A percentile compares a stretch with the other conserved stretches of the same genome.
Evolutionary conservation across 2,888 invertebrate genomes (phyloP).

Genomic region (Xylota segnis): DNA sequence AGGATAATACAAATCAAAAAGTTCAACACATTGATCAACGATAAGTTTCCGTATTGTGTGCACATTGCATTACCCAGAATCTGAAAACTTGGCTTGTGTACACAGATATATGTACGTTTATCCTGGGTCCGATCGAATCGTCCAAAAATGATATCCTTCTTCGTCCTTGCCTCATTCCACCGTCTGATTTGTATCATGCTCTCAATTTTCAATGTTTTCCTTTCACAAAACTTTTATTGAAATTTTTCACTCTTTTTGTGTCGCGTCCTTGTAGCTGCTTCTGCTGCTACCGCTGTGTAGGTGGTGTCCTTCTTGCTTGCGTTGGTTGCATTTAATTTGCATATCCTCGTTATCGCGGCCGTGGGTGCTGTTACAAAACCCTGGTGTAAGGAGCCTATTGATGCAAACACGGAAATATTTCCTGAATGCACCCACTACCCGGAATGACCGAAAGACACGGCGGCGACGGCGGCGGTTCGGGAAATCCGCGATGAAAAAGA

Average conservation of each 20-base stretch:
- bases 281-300: no score
- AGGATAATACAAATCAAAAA: slow-evolving; percentile 74
- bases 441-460: slow-evolving; percentile 34
- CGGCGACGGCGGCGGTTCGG: no score
- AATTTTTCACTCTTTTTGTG: slow-evolving; percentile 39
- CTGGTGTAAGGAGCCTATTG: slow-evolving; percentile 33
- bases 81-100: slow-evolving; percentile 16
- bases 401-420: slow-evolving; percentile 63
- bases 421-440: slow-evolving; percentile 26
- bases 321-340: slow-evolving; percentile 69
- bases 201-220: slow-evolving; percentile 69
- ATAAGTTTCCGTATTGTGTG: slow-evolving; percentile 75
- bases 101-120: neutral
- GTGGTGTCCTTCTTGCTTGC: slow-evolving; percentile 19
- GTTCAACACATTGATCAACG: slow-evolving; percentile 74
- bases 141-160: slow-evolving; percentile 50
- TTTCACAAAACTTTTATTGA: slow-evolving; percentile 64
- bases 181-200: slow-evolving; percentile 47
- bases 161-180: neutral
- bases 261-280: slow-evolving; percentile 8
- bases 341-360: slow-evolving; percentile 70
- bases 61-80: slow-evolving; percentile 66
- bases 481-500: slow-evolving; percentile 41
- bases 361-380: neutral
- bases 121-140: slow-evolving; percentile 44